phyloP scores from a whole-genome alignment of 2,797 vertebrate genomes.

The Otolemur crassicaudatus region DNA sequence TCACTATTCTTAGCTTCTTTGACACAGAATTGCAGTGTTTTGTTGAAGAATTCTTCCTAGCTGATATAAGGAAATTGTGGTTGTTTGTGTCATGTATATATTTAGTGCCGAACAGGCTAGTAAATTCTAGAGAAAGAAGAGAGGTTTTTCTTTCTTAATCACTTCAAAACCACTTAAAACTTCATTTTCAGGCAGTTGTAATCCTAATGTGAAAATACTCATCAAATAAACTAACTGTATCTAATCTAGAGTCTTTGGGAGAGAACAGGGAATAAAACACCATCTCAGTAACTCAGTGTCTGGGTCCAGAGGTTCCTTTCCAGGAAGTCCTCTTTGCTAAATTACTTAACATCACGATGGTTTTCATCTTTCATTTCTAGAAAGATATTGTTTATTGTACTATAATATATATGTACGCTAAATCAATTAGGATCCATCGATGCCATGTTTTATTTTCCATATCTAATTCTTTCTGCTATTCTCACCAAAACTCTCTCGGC shows the following conservation, averaged over 20 bases:
- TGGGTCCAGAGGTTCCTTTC: slow-evolving; percentile 48
- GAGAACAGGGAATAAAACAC: slow-evolving; percentile 19
- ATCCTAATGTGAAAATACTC: slow-evolving; percentile 79
- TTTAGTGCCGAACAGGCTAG: slow-evolving; percentile 66
- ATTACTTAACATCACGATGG: slow-evolving; percentile 75
- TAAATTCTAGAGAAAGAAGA: background rate
- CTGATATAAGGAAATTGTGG: slow-evolving; percentile 69
- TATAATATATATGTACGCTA: slow-evolving; percentile 64
- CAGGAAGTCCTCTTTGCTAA: slow-evolving; percentile 64
- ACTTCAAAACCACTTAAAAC: slow-evolving; percentile 63
- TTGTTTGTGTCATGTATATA: slow-evolving; percentile 76
- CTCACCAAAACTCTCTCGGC: slow-evolving; percentile 77
- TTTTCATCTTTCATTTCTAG: slow-evolving; percentile 69
- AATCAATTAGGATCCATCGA: slow-evolving; percentile 30
- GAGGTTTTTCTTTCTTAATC: slow-evolving; percentile 38
- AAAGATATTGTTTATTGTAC: slow-evolving; percentile 78
- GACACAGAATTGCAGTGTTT: slow-evolving; percentile 66
- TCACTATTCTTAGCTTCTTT: slow-evolving; percentile 84
- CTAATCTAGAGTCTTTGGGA: slow-evolving; percentile 58
- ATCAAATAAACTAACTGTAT: slow-evolving; percentile 78
- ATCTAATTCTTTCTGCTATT: slow-evolving; percentile 51
- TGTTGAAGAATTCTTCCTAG: slow-evolving; percentile 67
- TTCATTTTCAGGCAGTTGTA: slow-evolving; percentile 21
- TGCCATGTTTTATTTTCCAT: slow-evolving; percentile 67
- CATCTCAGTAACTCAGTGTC: background rate